phyloP scores from a whole-genome alignment of 2,113 vertebrate genomes.

The Pachycephala philippinensis region DNA sequence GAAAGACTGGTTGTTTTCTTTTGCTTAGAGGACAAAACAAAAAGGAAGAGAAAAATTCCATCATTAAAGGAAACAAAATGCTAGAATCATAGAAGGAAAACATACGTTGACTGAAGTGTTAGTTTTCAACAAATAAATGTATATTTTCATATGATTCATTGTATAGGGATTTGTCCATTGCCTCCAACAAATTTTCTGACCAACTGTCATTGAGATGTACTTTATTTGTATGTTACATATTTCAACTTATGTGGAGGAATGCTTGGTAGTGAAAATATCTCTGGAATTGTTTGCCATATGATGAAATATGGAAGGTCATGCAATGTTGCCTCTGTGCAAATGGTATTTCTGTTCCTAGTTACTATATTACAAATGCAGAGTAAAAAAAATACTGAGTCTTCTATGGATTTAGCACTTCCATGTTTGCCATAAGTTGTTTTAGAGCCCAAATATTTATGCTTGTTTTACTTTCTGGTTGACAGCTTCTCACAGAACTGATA shows the following conservation, averaged over 20 bases:
- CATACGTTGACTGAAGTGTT: not conserved
- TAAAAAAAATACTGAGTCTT: not conserved
- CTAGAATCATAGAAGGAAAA: not conserved
- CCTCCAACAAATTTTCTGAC: not conserved
- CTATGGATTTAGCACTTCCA: not conserved
- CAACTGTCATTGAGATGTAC: not conserved
- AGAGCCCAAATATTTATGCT: not conserved
- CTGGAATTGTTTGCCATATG: not conserved
- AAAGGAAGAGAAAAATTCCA: fast-evolving
- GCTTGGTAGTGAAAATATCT: not conserved
- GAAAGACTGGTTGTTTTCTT: not conserved
- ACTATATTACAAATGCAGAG: not conserved
- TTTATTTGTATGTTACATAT: not conserved
- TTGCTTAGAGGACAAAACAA: not conserved
- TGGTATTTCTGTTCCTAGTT: not conserved
- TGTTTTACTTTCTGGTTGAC: not conserved
- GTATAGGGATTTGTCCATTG: not conserved
- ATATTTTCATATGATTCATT: not conserved
- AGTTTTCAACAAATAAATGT: not conserved
- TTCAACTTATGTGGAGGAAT: not conserved
- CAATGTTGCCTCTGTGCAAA: not conserved
- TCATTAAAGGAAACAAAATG: not conserved
- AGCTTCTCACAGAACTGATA: not conserved
- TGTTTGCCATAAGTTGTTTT: not conserved
- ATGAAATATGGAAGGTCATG: not conserved